Evolutionary conservation across 2,888 invertebrate species (phyloP), one percentile per base, ranked within the genome.

Genomic region (Chymomyza procnemis): DNA sequence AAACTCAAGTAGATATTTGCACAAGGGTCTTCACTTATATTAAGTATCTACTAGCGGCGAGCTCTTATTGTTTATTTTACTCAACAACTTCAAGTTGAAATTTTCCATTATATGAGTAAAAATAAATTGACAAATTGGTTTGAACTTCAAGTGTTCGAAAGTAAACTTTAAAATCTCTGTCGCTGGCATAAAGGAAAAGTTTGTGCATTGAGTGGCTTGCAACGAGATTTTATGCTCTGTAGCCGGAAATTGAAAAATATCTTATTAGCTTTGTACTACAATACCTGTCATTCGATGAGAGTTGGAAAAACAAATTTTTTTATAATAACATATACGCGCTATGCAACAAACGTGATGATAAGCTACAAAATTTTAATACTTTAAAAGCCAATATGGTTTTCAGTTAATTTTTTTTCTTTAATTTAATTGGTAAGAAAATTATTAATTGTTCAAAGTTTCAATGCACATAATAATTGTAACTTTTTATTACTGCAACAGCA

Each of bases 91-190:
- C 5, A 41, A 21, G 19, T 50, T 50, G 21, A 54, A 56, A 74
- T 76, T 79, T 80, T 73, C 73, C 81, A 82, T 83, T 82, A 78
- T 83, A 80, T 78, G 83, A 78, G 9, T 50, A 50, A 50, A 47
- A 50, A 18, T 19, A 9, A 50, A 50, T 50, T 50, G 50, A 82
- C 85, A 82, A 85, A 82, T 82, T 82, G 85, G 80, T 83, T 85
- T 71, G 78, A 85, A 73, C 80, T 85, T 69, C 79, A 81, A 79
- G 73, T 69, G 66, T 67, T 68, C 76, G 77, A 78, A 76, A 76
- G 66, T 76, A n/a, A 50, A 50, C 50, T 50, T 50, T 19, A 19
- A 41, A 41, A 41, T 50, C 16, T 50, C 50, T 50, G 18, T 18
- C 50, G 18, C 16, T 50, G 50, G 50, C 18, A 50, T 50, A 50